Percentiles rank a stretch among this genome's conserved stretches.
Conservation (phyloP, 2,888 invertebrate species). For the Chromoteleia sp. region DNA sequence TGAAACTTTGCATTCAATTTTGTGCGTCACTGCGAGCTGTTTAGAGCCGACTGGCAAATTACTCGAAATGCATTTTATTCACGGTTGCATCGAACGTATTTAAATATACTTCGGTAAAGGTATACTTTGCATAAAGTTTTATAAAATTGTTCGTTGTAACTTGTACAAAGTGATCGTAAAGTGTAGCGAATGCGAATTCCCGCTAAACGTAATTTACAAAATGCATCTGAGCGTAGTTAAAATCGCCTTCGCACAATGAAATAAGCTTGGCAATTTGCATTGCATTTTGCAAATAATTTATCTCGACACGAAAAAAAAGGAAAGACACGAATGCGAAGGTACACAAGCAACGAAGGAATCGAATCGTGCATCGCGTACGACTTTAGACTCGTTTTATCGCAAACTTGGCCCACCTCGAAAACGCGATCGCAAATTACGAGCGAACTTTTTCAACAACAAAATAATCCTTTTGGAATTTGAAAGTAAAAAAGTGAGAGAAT, state of each 20-base stretch:
- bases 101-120: slow-evolving; percentile 40
- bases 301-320: not conserved
- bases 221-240: slow-evolving; percentile 35
- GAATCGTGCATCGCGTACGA: too few relatives aligned
- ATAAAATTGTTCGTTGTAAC: slow-evolving; percentile 53
- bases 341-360: not conserved
- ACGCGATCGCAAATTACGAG: too few relatives aligned
- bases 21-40: slow-evolving; percentile 47
- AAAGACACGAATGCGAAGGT: too few relatives aligned
- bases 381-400: too few relatives aligned
- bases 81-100: slow-evolving; percentile 46
- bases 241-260: slow-evolving; percentile 34
- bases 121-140: slow-evolving; percentile 59
- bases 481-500: not conserved
- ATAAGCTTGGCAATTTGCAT: slow-evolving; percentile 30
- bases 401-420: too few relatives aligned
- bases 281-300: slow-evolving; percentile 18
- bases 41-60: slow-evolving; percentile 45
- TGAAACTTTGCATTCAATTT: slow-evolving; percentile 56
- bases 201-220: slow-evolving; percentile 45
- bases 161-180: slow-evolving; percentile 48
- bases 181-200: slow-evolving; percentile 37
- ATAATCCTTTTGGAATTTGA: not conserved
- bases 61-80: slow-evolving; percentile 46
- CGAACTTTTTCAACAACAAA: too few relatives aligned